A percentile compares a stretch with the other conserved stretches of the same genome.
phyloP scores from a whole-genome alignment of 1,140 invertebrate species.

The Bombus turneri region DNA sequence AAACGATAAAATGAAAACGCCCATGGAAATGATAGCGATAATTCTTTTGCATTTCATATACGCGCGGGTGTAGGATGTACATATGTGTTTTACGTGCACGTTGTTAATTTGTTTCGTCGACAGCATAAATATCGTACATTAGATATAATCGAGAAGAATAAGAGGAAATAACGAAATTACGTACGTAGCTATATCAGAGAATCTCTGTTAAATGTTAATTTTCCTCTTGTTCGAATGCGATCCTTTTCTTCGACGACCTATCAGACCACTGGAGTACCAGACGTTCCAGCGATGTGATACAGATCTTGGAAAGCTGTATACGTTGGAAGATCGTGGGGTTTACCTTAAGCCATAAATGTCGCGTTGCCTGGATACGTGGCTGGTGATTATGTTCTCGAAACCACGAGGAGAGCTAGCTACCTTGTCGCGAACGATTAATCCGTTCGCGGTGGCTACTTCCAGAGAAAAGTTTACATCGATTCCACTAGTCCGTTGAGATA shows the following conservation, averaged over 20 bases:
- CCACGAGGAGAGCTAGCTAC: neutral
- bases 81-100: too few relatives aligned
- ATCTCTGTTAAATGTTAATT: too few relatives aligned
- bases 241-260: neutral
- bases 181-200: too few relatives aligned
- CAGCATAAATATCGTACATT: rapidly evolving
- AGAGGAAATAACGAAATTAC: too few relatives aligned
- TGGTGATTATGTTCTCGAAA: slow-evolving; percentile 27
- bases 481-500: neutral
- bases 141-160: neutral
- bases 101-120: too few relatives aligned
- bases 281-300: neutral
- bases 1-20: neutral
- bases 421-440: slow-evolving; percentile 50
- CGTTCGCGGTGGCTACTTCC: slow-evolving; percentile 1
- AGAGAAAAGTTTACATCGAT: slow-evolving; percentile 19
- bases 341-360: slow-evolving; percentile 37
- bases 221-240: too few relatives aligned
- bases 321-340: neutral
- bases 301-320: neutral
- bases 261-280: neutral
- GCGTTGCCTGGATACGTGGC: slow-evolving; percentile 17
- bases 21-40: neutral
- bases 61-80: neutral
- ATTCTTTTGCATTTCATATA: neutral